Percentiles rank a stretch among this genome's conserved stretches.
Evolutionary conservation across 2,113 vertebrate species (phyloP).

Genomic region (Lampris incognitus): DNA sequence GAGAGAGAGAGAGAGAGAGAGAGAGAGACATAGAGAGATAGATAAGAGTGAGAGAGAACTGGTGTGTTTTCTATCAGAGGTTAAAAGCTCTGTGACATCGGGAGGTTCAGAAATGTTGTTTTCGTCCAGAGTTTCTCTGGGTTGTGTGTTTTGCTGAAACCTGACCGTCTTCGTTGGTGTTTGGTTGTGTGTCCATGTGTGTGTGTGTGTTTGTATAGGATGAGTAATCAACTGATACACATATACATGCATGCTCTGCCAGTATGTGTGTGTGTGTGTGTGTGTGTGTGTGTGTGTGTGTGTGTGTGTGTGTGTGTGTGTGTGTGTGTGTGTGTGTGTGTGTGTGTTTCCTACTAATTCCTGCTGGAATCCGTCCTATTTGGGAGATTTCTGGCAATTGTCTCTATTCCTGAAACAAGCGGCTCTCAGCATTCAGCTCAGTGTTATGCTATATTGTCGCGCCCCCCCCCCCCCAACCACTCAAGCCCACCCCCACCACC

Average conservation of each 20-base stretch:
- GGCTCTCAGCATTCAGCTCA: constrained; percentile 37
- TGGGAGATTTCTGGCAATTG: constrained; percentile 60
- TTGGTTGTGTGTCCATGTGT: neutral
- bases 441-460: constrained; percentile 13
- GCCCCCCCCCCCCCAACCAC: neutral
- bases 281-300: neutral
- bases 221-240: too few relatives aligned
- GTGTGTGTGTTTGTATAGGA: constrained; percentile 4
- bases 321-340: constrained; percentile 43
- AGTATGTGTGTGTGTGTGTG: neutral
- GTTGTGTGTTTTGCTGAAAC: neutral
- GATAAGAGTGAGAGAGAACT: neutral
- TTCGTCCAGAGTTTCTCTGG: neutral
- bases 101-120: neutral
- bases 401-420: constrained; percentile 48
- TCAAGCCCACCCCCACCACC: neutral
- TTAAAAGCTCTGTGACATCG: neutral
- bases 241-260: too few relatives aligned
- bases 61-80: constrained; percentile 47
- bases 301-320: constrained; percentile 19
- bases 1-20: constrained; percentile 19
- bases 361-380: constrained; percentile 60
- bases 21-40: neutral
- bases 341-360: constrained; percentile 41
- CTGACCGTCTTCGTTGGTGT: neutral